Evolutionary conservation across 1,140 invertebrate species (phyloP).

Genomic region (Hycleus cichorii): DNA sequence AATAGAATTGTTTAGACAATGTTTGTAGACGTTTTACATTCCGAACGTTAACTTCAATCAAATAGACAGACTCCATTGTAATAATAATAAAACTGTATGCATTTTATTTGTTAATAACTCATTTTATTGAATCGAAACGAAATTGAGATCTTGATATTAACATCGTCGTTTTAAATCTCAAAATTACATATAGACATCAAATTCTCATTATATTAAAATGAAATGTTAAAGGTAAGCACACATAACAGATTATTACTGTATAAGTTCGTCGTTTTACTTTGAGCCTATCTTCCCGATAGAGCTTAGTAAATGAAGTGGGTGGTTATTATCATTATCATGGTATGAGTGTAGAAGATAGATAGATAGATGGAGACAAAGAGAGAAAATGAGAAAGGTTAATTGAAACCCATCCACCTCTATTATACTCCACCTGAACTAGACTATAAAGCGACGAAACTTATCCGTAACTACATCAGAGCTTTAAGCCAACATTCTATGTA

Average conservation of each 20-base stretch:
- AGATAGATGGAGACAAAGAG: conserved; percentile 3
- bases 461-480: conserved; percentile 16
- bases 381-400: conserved; percentile 24
- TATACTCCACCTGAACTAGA: conserved; percentile 29
- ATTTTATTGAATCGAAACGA: no score
- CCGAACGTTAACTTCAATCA: no score
- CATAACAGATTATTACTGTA: conserved; percentile 16
- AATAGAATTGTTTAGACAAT: no score
- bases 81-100: no score
- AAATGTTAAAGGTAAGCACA: conserved; percentile 9
- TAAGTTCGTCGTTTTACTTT: conserved; percentile 18
- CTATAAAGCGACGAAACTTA: conserved; percentile 24
- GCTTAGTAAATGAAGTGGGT: conserved; percentile 1
- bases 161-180: background rate
- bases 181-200: background rate
- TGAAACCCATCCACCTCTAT: conserved; percentile 32
- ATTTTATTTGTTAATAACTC: no score
- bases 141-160: no score
- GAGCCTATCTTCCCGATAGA: conserved; percentile 19
- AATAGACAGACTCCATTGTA: no score
- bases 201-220: no score
- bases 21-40: no score
- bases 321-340: no score
- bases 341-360: background rate
- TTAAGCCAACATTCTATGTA: background rate